phyloP scores from a whole-genome alignment of 2,113 vertebrate genomes.

The Polyodon spathula region DNA sequence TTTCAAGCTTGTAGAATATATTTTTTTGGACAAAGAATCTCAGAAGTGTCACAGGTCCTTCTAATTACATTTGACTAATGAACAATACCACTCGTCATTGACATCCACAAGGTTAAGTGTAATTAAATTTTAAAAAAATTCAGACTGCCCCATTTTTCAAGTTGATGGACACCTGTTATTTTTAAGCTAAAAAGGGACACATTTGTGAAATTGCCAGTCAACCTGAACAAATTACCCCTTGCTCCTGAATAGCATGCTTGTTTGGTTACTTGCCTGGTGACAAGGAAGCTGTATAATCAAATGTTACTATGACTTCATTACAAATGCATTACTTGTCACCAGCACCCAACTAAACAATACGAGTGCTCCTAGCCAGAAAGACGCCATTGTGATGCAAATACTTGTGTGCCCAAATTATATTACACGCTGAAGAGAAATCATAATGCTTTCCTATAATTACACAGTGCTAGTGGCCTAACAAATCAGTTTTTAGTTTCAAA shows the following conservation, averaged over 20 bases:
- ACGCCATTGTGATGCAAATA: constrained; percentile 5
- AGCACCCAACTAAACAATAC: not conserved
- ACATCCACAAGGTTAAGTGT: not conserved
- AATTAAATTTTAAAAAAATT: not conserved
- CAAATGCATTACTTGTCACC: constrained; percentile 7
- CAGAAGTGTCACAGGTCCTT: too few species aligned
- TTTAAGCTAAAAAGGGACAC: not conserved
- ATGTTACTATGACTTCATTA: not conserved
- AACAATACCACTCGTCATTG: not conserved
- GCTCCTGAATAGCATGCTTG: not conserved
- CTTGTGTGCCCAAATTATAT: not conserved
- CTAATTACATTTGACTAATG: not conserved
- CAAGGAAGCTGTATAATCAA: not conserved
- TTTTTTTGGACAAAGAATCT: too few species aligned
- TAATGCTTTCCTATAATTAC: constrained; percentile 1
- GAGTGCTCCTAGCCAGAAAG: not conserved
- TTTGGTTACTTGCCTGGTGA: not conserved
- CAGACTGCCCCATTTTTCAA: not conserved
- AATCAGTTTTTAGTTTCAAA: too few species aligned
- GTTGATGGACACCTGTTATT: not conserved
- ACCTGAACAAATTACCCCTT: not conserved
- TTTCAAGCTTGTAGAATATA: too few species aligned
- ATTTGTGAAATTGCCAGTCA: not conserved
- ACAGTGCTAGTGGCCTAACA: too few species aligned
- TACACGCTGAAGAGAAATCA: not conserved